Percentiles rank a stretch among this genome's conserved stretches.
Conservation (phyloP, 2,113 vertebrate genomes). For the Collichthys lucidus region DNA sequence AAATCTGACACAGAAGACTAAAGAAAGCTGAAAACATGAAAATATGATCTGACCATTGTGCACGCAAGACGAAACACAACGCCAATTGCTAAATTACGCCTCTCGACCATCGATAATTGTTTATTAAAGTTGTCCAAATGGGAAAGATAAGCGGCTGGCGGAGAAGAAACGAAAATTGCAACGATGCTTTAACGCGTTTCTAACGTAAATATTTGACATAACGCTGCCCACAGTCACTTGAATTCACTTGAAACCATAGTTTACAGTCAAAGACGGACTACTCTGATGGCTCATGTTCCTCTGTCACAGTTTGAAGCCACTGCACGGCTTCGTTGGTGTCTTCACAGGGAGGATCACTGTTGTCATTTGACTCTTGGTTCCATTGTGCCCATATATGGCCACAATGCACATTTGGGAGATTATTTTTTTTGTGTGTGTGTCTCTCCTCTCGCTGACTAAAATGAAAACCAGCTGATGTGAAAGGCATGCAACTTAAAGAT, state of each 20-base stretch:
- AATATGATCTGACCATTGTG: no score
- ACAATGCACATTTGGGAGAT: constrained; percentile 58
- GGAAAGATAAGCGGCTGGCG: not conserved
- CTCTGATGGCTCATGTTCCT: not conserved
- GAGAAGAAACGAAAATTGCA: not conserved
- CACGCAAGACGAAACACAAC: no score
- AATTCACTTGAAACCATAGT: not conserved
- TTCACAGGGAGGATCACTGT: constrained; percentile 31
- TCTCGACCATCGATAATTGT: not conserved
- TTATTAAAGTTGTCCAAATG: not conserved
- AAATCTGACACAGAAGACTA: not conserved
- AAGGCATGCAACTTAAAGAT: constrained; percentile 72
- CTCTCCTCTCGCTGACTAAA: constrained; percentile 54
- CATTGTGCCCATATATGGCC: constrained; percentile 72
- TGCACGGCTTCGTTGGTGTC: constrained; percentile 14
- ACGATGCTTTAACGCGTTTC: not conserved
- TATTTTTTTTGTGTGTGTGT: constrained; percentile 22
- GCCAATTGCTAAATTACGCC: no score
- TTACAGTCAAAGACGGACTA: not conserved
- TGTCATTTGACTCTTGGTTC: constrained; percentile 49
- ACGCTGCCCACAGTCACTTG: not conserved
- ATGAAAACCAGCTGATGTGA: constrained; percentile 78
- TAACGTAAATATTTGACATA: not conserved
- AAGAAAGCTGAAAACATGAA: no score
- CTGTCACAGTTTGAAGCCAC: not conserved